A percentile compares a stretch with the other conserved stretches of the same genome.
phyloP scores from a whole-genome alignment of 2,888 invertebrate species.

The Drosophila austrosaltans region DNA sequence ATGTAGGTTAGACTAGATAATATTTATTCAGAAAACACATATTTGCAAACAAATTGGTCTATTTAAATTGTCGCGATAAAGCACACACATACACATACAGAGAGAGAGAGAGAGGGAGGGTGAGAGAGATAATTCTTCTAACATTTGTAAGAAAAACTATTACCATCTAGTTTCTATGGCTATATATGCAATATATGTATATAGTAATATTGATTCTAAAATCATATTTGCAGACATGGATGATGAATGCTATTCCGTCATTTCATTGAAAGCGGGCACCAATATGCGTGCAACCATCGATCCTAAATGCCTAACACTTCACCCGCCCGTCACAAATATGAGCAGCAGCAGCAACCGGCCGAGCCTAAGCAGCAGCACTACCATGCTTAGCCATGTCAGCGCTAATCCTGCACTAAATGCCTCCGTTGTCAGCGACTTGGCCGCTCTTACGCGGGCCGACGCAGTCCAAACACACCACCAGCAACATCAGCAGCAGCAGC shows the following conservation, averaged over 20 bases:
- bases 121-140: neutral
- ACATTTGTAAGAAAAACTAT: neutral
- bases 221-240: slow-evolving; percentile 89
- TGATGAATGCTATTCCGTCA: slow-evolving; percentile 93
- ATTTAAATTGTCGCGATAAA: slow-evolving; percentile 36
- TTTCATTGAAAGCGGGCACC: slow-evolving; percentile 88
- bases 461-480: slow-evolving; percentile 35
- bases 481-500: slow-evolving; percentile 40
- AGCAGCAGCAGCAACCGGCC: slow-evolving; percentile 38
- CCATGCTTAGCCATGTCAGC: slow-evolving; percentile 57
- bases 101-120: too few species aligned
- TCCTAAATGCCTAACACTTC: slow-evolving; percentile 76
- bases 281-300: slow-evolving; percentile 80
- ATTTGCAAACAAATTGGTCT: slow-evolving; percentile 47
- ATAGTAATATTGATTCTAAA: neutral
- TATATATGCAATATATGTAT: too few species aligned
- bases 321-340: slow-evolving; percentile 57
- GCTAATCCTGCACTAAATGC: slow-evolving; percentile 60
- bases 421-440: slow-evolving; percentile 56
- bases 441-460: slow-evolving; percentile 45
- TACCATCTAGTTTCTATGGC: too few species aligned
- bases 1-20: slow-evolving; percentile 59
- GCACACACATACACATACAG: too few species aligned
- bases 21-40: slow-evolving; percentile 36
- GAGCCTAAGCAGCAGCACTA: slow-evolving; percentile 42